Conservation (phyloP, 2,113 vertebrate species). For the Tachuris rubrigastra region DNA sequence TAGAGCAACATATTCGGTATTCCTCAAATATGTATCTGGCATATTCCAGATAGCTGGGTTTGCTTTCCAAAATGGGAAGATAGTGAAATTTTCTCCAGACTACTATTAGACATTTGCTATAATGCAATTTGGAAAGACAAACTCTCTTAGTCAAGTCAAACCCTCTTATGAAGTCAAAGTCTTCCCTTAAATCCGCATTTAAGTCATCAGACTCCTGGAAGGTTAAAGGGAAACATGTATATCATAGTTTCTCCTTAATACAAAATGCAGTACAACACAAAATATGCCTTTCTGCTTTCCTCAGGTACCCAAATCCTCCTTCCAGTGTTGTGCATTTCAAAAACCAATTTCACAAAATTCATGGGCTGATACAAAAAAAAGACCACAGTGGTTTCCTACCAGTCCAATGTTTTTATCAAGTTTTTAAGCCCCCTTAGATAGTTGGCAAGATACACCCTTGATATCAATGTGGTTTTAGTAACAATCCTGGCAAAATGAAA, state of each 20-base stretch:
- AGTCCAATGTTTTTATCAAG: not conserved
- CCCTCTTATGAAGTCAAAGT: not conserved
- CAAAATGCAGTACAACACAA: not conserved
- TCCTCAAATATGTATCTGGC: not conserved
- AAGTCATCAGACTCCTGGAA: not conserved
- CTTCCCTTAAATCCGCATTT: not conserved
- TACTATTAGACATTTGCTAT: not conserved
- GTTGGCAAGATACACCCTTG: not conserved
- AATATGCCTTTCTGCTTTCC: not conserved
- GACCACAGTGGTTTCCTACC: fast-evolving
- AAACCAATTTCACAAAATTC: not conserved
- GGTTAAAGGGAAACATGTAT: not conserved
- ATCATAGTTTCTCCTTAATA: not conserved
- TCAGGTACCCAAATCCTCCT: not conserved
- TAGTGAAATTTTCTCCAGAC: not conserved
- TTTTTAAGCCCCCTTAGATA: not conserved
- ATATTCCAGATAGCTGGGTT: not conserved
- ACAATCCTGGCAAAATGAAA: not conserved
- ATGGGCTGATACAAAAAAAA: not conserved
- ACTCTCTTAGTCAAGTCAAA: not conserved
- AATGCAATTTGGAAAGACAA: not conserved
- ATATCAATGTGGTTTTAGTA: not conserved
- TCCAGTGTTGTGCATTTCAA: not conserved
- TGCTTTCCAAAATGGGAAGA: not conserved
- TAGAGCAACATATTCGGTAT: not conserved